Percentiles rank a stretch among this genome's conserved stretches.
These are phyloP conservation scores for Synergus itoensis DNA, from an alignment of 2,888 invertebrate species.

Conservation along the genomic window DNA sequence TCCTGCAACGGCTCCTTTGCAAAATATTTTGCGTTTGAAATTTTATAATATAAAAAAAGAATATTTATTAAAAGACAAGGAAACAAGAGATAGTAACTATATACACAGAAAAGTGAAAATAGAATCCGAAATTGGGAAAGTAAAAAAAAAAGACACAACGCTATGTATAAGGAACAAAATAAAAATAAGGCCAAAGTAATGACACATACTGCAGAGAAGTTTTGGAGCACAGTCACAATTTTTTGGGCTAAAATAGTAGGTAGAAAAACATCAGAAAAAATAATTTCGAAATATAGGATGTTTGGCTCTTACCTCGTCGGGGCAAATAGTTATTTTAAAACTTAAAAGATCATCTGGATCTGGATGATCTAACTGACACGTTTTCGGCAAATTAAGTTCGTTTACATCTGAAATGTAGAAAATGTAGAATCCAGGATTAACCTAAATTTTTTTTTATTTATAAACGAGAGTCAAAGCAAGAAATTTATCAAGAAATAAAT, in stretches of 20 bases:
- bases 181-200: background rate
- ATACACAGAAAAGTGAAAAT: background rate
- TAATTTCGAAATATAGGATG: background rate
- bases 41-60: background rate
- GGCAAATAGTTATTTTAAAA: conserved; percentile 97
- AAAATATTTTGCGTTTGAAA: background rate
- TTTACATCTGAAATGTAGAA: conserved; percentile 90
- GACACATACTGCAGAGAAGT: background rate
- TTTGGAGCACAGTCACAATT: background rate
- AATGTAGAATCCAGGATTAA: conserved; percentile 12
- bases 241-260: background rate
- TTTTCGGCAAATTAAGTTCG: conserved; percentile 97
- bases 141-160: background rate
- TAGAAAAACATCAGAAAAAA: background rate
- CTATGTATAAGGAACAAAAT: background rate
- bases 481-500: conserved; percentile 17
- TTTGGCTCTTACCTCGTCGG: conserved; percentile 88
- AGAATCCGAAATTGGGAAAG: background rate
- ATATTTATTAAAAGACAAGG: too few species aligned
- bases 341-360: conserved; percentile 97
- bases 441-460: background rate
- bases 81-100: background rate
- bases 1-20: background rate
- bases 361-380: conserved; percentile 96
- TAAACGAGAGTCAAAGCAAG: conserved; percentile 34